Evolutionary conservation across 2,797 vertebrate species (phyloP).

Genomic region (Sarcoramphus papa): DNA sequence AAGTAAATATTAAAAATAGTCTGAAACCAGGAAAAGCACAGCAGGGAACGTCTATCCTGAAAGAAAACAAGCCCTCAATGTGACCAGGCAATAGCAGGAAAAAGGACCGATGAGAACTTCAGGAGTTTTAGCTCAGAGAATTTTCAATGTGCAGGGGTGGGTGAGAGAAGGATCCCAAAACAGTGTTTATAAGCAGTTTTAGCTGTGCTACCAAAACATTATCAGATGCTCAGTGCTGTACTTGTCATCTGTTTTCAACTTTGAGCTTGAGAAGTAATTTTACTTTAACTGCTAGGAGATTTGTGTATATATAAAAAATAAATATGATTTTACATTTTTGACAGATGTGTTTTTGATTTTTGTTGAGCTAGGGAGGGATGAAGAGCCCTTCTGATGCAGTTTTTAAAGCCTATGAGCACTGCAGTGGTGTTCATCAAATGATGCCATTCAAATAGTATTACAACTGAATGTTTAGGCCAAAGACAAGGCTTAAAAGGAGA

Average conservation of each 20-base stretch:
- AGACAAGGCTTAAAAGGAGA: neutral
- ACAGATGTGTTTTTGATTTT: conserved; percentile 20
- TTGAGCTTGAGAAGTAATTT: neutral
- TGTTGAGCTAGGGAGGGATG: neutral
- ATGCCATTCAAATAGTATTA: neutral
- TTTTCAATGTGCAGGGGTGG: neutral
- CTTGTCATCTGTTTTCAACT: conserved; percentile 23
- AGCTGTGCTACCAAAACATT: neutral
- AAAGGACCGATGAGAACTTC: neutral
- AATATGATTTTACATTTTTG: neutral
- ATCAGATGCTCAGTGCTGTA: neutral
- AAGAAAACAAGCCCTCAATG: conserved; percentile 64
- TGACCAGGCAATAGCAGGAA: conserved; percentile 32
- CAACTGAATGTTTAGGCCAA: neutral
- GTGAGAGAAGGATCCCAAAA: neutral
- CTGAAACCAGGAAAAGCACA: conserved; percentile 73
- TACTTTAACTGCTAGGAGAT: neutral
- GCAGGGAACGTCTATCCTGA: conserved; percentile 67
- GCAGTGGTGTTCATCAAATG: neutral
- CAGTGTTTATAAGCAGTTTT: neutral
- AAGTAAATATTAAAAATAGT: conserved; percentile 77
- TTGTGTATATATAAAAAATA: neutral
- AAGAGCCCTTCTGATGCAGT: neutral
- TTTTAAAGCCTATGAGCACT: neutral
- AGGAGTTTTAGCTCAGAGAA: neutral